Base-by-base conservation (phyloP, 2,888 invertebrate genomes). In the Plebejus argus region DNA sequence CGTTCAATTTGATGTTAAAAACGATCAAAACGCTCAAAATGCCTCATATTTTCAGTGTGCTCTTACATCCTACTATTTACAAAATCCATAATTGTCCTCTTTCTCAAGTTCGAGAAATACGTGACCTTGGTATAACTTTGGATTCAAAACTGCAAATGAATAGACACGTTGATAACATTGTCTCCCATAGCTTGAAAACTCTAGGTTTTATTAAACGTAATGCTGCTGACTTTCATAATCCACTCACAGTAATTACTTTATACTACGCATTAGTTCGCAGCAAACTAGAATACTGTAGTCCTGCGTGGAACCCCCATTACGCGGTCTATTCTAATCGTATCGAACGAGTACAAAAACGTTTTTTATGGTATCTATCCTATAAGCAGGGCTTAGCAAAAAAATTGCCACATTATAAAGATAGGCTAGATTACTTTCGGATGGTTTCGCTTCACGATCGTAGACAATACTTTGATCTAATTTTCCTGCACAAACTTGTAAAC, bases 341-440 rank as follows among this genome's bases (percentile, higher is more conserved):
- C 20, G 58, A 58, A 20, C 58, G 58, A 18, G 20, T 58, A n/a
- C 58, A 58, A 58, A 58, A 58, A 58, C n/a, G 58, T 1, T 20
- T 58, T 10, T 20, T 58, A 7, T 58, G 58, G 58, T n/a, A 58
- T 7, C 10, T 58, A 20, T 23, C 23, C 6, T 58, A 23, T 10
- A 58, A 20, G 20, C 2, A 20, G n/a, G 23, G 23, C 3, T 20
- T 58, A 8, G 58, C 23, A 58, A 58, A 58, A 58, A 58, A 58
- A 58, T 10, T 58, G 7, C 23, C 58, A 20, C n/a, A 58, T n/a
- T 58, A 74, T 23, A 74, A 39, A 45, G 49, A 74, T 23, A 74
- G 20, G 7, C 70, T 70, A 4, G n/a, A 70, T 15, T 70, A 28
- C 70, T 70, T 70, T 70, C 18, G 70, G 35, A 70, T 70, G 70